Evolutionary conservation across 2,888 invertebrate species (phyloP).

Genomic region (Crossocerus cetratus): DNA sequence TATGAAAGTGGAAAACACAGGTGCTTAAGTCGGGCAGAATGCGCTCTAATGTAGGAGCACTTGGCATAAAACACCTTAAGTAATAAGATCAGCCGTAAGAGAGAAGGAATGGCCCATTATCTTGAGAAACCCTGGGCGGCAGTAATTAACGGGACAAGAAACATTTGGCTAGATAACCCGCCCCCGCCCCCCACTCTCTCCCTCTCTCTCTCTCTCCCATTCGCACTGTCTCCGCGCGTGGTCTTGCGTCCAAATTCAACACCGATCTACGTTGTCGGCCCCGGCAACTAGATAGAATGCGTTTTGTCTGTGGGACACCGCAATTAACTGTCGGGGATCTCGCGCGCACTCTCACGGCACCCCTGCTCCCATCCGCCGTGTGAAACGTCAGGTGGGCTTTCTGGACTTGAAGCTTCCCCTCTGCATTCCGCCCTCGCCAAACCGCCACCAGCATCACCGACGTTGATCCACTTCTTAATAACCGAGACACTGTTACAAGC

Average conservation of each 20-base stretch:
- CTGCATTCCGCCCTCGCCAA: constrained; percentile 34
- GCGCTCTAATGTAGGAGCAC: too few species aligned
- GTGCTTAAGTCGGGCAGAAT: too few species aligned
- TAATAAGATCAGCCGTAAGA: too few species aligned
- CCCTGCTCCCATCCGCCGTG: constrained; percentile 53
- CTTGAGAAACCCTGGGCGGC: too few species aligned
- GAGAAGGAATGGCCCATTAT: too few species aligned
- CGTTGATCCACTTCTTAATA: not conserved
- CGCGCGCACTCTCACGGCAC: constrained; percentile 60
- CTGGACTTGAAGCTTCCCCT: constrained; percentile 32
- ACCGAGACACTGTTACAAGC: too few species aligned
- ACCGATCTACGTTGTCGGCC: constrained; percentile 58
- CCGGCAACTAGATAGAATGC: constrained; percentile 57
- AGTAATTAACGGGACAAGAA: too few species aligned
- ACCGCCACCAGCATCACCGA: not conserved
- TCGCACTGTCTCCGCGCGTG: not conserved
- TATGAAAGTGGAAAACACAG: too few species aligned
- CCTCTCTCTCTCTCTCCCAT: constrained; percentile 4
- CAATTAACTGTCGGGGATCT: constrained; percentile 68
- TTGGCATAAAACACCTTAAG: too few species aligned
- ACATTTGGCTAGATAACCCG: too few species aligned
- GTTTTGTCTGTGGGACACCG: constrained; percentile 69
- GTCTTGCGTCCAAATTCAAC: constrained; percentile 30
- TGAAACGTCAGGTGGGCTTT: constrained; percentile 65
- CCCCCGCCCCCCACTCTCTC: not conserved